phyloP scores from a whole-genome alignment of 2,888 invertebrate genomes.

The Folsomia candida region DNA sequence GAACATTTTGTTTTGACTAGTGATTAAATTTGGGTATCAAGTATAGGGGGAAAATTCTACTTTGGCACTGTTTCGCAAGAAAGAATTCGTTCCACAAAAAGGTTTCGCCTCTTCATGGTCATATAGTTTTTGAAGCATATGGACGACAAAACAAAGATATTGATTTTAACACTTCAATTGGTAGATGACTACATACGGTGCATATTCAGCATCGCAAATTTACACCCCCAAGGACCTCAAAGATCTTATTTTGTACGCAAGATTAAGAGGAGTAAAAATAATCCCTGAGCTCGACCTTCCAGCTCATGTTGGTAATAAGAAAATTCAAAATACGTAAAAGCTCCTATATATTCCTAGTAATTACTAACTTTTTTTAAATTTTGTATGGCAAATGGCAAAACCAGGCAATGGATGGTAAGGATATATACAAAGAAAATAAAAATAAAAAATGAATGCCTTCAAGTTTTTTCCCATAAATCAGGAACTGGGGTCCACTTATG shows the following conservation, averaged over 20 bases:
- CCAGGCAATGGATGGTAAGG: slow-evolving; percentile 2
- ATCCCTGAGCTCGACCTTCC: slow-evolving; percentile 51
- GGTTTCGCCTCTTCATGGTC: too few species aligned
- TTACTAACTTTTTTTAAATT: not conserved
- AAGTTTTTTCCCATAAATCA: too few species aligned
- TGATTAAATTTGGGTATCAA: not conserved
- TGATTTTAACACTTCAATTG: not conserved
- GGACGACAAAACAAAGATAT: too few species aligned
- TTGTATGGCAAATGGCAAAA: not conserved
- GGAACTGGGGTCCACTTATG: slow-evolving; percentile 55
- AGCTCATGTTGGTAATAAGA: slow-evolving; percentile 45
- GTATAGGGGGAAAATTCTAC: too few species aligned
- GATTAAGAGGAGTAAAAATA: slow-evolving; percentile 56
- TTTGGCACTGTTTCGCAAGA: too few species aligned
- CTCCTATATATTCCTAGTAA: not conserved
- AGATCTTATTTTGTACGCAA: slow-evolving; percentile 57
- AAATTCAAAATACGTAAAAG: slow-evolving; percentile 2
- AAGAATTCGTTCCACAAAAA: too few species aligned
- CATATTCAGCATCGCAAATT: slow-evolving; percentile 60
- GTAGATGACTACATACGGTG: slow-evolving; percentile 64
- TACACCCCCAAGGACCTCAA: slow-evolving; percentile 65
- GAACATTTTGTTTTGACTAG: not conserved
- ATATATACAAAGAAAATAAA: not conserved
- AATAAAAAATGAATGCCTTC: slow-evolving; percentile 51
- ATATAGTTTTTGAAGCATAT: slow-evolving; percentile 9